Evolutionary conservation across 1,140 invertebrate species (phyloP).

Genomic region (Sarcophaga peregrina): DNA sequence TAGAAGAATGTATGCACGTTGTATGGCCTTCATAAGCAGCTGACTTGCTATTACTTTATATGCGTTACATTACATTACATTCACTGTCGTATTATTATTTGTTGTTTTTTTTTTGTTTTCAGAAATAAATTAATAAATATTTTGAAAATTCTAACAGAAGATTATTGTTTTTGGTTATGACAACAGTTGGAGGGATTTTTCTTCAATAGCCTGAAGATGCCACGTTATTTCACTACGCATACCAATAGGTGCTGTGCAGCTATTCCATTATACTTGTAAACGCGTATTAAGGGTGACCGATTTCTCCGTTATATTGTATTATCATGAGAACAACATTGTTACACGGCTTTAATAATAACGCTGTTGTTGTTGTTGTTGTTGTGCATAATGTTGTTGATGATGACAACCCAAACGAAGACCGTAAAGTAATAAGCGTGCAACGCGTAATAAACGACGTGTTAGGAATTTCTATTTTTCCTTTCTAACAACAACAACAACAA

Average conservation of each 20-base stretch:
- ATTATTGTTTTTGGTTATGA: neutral
- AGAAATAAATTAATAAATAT: too few relatives aligned
- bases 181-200: neutral
- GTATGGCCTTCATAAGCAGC: neutral
- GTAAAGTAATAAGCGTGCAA: constrained; percentile 21
- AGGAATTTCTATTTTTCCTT: neutral
- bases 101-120: too few relatives aligned
- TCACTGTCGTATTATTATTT: neutral
- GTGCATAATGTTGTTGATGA: neutral
- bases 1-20: neutral
- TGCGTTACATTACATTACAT: neutral
- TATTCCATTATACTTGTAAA: neutral
- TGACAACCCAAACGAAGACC: neutral
- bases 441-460: constrained; percentile 37
- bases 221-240: neutral
- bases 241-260: neutral
- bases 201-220: too few relatives aligned
- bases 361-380: constrained; percentile 12
- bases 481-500: neutral
- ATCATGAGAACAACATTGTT: neutral
- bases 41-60: neutral
- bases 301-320: neutral
- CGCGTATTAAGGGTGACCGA: constrained; percentile 1
- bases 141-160: neutral
- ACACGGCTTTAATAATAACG: neutral